These are phyloP conservation scores for Tyrophagus putrescentiae DNA, from an alignment of 1,140 invertebrate genomes.

Conservation along the genomic window DNA sequence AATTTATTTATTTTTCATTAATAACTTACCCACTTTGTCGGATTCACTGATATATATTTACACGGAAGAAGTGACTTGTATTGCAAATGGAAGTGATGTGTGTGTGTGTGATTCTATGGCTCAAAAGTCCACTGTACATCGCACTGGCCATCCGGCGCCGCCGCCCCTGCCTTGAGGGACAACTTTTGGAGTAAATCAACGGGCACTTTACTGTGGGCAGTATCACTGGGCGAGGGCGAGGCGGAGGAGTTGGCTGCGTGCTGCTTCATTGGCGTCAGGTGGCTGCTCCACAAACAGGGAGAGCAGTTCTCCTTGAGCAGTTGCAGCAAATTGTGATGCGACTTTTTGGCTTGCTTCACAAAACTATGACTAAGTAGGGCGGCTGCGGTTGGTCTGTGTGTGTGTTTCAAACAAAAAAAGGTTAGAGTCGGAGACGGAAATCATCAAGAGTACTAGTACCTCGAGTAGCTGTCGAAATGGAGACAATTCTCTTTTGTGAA, in stretches of 20 bases:
- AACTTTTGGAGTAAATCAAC: too few species aligned
- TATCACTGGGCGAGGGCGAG: neutral
- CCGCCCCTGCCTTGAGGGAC: too few species aligned
- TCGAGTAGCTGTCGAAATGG: conserved; percentile 44
- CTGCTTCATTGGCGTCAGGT: too few species aligned
- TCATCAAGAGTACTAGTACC: conserved; percentile 44
- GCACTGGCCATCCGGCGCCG: too few species aligned
- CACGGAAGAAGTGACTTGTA: too few species aligned
- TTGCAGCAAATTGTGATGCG: conserved; percentile 26
- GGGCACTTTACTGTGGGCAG: neutral
- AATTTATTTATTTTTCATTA: too few species aligned
- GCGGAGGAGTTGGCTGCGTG: neutral
- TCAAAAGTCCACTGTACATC: too few species aligned
- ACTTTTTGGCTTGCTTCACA: conserved; percentile 44
- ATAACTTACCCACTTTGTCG: too few species aligned
- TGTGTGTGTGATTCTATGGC: too few species aligned
- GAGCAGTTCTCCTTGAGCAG: neutral
- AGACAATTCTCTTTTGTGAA: conserved; percentile 50
- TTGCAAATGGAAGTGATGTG: too few species aligned
- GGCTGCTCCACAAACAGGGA: too few species aligned
- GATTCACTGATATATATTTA: too few species aligned
- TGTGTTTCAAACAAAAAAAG: neutral
- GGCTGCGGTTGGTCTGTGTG: conserved; percentile 30
- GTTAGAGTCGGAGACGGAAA: neutral
- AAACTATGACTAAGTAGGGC: conserved; percentile 52